phyloP scores from a whole-genome alignment of 2,113 vertebrate species.

The Gila orcuttii region DNA sequence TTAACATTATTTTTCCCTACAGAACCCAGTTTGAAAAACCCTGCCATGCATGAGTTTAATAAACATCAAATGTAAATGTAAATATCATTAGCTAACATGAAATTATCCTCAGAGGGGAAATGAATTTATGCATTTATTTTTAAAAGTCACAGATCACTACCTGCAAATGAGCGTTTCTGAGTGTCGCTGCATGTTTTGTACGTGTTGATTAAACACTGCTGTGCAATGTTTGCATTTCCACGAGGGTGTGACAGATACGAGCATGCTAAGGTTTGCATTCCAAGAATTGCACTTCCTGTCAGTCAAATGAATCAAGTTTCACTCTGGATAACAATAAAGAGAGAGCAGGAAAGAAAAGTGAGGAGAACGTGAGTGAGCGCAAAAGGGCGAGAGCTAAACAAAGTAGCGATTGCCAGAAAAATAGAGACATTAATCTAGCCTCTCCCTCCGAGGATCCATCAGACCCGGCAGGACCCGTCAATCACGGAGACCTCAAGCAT shows the following conservation, averaged over 20 bases:
- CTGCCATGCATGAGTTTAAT: no score
- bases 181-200: slow-evolving; percentile 29
- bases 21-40: not conserved
- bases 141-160: not conserved
- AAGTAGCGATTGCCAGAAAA: not conserved
- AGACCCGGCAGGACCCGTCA: slow-evolving; percentile 48
- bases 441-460: slow-evolving; percentile 29
- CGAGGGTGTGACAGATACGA: slow-evolving; percentile 36
- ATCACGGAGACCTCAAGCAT: slow-evolving; percentile 67
- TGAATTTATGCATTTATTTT: not conserved
- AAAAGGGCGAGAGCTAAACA: not conserved
- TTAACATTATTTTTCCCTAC: not conserved
- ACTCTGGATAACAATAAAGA: slow-evolving; percentile 16
- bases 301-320: slow-evolving; percentile 33
- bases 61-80: not conserved
- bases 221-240: slow-evolving; percentile 34
- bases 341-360: not conserved
- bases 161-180: slow-evolving; percentile 30
- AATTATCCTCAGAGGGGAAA: not conserved
- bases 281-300: slow-evolving; percentile 7
- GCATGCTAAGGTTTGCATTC: slow-evolving; percentile 33
- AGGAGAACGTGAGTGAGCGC: not conserved
- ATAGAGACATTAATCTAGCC: not conserved
- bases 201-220: slow-evolving; percentile 39
- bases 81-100: not conserved